Percentiles rank a stretch among this genome's conserved stretches.
Evolutionary conservation across 2,888 invertebrate species (phyloP).

Genomic region (Acleris sparsana): DNA sequence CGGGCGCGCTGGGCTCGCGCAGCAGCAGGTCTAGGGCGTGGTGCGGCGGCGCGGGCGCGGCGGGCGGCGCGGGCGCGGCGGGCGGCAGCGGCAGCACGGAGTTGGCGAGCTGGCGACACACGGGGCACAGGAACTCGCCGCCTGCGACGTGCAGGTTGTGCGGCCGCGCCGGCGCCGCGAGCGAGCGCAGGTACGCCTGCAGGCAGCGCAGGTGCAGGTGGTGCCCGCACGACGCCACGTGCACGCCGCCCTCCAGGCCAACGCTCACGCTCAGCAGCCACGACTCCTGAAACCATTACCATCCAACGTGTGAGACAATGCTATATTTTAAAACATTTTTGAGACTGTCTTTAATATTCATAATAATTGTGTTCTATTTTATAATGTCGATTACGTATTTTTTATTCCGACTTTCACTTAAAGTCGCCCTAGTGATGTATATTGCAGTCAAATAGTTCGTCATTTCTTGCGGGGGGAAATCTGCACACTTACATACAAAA

Average conservation of each 20-base stretch:
- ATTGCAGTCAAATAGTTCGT: too few species aligned
- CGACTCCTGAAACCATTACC: constrained; percentile 80
- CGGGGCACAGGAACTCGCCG: constrained; percentile 97
- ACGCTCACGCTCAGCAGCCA: constrained; percentile 90
- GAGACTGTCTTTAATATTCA: too few species aligned
- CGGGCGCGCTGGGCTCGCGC: constrained; percentile 86
- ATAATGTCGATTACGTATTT: too few species aligned
- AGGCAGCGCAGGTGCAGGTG: constrained; percentile 97
- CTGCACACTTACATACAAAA: too few species aligned
- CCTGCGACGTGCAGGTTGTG: constrained; percentile 86
- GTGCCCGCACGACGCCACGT: constrained; percentile 98
- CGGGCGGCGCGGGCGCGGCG: constrained; percentile 86
- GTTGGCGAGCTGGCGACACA: constrained; percentile 95
- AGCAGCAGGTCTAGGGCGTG: constrained; percentile 84
- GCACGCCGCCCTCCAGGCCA: constrained; percentile 96
- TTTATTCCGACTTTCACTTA: too few species aligned
- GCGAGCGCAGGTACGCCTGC: constrained; percentile 93
- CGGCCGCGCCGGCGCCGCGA: constrained; percentile 90
- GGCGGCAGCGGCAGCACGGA: constrained; percentile 93
- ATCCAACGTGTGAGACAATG: too few species aligned
- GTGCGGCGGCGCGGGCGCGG: constrained; percentile 86
- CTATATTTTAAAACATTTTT: too few species aligned
- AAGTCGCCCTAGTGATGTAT: too few species aligned
- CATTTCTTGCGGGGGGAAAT: too few species aligned
- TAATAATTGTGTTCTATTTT: too few species aligned